Conservation (phyloP, 2,888 invertebrate species). For the Aleiodes testaceus region DNA sequence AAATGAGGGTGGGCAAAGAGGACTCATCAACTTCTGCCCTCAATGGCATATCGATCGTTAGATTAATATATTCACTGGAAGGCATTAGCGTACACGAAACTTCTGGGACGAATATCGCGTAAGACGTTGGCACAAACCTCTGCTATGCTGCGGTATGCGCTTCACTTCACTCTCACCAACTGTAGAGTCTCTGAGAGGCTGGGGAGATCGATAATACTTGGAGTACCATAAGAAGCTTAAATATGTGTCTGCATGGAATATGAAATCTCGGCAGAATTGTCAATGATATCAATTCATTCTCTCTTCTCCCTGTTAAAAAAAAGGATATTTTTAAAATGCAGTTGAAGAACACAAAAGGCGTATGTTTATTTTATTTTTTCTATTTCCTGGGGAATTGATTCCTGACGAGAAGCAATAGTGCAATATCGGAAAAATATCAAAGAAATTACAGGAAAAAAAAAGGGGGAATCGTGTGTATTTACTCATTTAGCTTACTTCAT, state of each 20-base stretch:
- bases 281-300: conserved; percentile 10
- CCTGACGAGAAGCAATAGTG: conserved; percentile 41
- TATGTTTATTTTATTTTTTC: not conserved
- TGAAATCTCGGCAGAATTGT: conserved; percentile 9
- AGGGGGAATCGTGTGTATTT: conserved; percentile 18
- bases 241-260: conserved; percentile 8
- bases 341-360: not conserved
- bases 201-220: conserved; percentile 36
- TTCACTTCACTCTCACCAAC: conserved; percentile 4
- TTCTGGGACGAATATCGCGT: conserved; percentile 44
- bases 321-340: no score
- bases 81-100: conserved; percentile 44
- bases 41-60: conserved; percentile 46
- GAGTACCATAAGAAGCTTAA: conserved; percentile 34
- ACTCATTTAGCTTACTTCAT: conserved; percentile 45
- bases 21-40: conserved; percentile 44
- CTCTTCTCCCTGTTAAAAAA: no score
- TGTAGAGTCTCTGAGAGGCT: not conserved
- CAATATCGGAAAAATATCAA: not conserved
- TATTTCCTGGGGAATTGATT: not conserved
- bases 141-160: conserved; percentile 12
- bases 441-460: conserved; percentile 47
- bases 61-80: conserved; percentile 45
- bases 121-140: conserved; percentile 44
- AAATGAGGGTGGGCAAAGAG: conserved; percentile 12